Evolutionary conservation across 2,113 vertebrate species (phyloP).

Genomic region (Oncorhynchus tshawytscha): DNA sequence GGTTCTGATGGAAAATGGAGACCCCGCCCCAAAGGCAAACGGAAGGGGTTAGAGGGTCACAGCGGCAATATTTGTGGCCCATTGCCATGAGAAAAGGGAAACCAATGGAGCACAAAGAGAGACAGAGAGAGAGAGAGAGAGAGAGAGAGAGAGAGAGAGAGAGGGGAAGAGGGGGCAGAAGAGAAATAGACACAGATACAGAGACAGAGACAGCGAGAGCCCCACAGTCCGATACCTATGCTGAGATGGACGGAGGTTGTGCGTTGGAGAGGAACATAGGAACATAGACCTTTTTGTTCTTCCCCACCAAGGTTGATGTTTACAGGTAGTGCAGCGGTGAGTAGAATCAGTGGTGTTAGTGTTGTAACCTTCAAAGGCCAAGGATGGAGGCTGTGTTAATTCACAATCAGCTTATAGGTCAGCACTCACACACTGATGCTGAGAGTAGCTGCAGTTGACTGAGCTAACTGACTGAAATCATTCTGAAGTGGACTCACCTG

Average conservation of each 20-base stretch:
- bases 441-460: not conserved
- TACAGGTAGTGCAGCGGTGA: not conserved
- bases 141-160: not conserved
- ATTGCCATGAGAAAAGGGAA: too few relatives aligned
- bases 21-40: not conserved
- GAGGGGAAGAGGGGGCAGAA: not conserved
- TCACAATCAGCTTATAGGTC: slow-evolving; percentile 11
- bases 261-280: not conserved
- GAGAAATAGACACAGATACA: not conserved
- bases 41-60: not conserved
- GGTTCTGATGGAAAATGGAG: not conserved
- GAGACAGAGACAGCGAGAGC: not conserved
- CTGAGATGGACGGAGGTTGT: not conserved
- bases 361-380: slow-evolving; percentile 10
- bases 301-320: slow-evolving; percentile 1
- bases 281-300: not conserved
- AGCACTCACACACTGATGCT: not conserved
- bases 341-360: not conserved
- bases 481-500: not conserved
- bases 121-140: not conserved
- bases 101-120: not conserved
- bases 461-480: not conserved
- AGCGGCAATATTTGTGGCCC: too few relatives aligned
- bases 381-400: not conserved
- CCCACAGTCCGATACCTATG: not conserved